Percentiles rank a stretch among this genome's conserved stretches.
phyloP scores from a whole-genome alignment of 1,140 invertebrate species.

The Drosophila aff. region DNA sequence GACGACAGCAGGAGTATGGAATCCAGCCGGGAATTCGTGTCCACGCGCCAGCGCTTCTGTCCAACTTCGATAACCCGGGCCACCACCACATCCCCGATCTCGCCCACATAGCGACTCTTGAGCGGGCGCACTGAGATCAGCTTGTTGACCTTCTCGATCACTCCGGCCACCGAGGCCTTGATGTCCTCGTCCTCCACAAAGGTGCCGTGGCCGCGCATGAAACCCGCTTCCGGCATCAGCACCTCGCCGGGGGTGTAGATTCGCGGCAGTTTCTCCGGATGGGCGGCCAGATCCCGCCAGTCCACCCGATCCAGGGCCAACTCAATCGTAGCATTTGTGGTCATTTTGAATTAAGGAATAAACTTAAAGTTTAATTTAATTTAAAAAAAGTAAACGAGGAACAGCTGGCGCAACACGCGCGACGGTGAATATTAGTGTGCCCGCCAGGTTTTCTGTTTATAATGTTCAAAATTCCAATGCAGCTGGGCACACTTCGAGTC shows the following conservation, averaged over 20 bases:
- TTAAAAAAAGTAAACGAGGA: slow-evolving; percentile 5
- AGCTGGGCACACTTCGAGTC: neutral
- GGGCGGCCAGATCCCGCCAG: slow-evolving; percentile 86
- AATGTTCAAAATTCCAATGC: neutral
- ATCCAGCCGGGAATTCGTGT: slow-evolving; percentile 96
- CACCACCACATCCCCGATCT: slow-evolving; percentile 98
- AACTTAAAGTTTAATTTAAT: neutral
- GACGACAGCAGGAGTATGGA: slow-evolving; percentile 95
- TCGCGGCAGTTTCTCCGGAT: slow-evolving; percentile 87
- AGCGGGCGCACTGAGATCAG: slow-evolving; percentile 95
- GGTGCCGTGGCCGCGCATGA: slow-evolving; percentile 98
- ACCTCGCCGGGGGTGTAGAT: slow-evolving; percentile 95
- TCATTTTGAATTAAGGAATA: slow-evolving; percentile 29
- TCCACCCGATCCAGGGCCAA: slow-evolving; percentile 87
- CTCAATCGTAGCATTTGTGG: slow-evolving; percentile 83
- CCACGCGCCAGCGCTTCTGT: slow-evolving; percentile 87
- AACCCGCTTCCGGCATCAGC: slow-evolving; percentile 92
- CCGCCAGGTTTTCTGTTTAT: neutral
- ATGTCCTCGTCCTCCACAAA: slow-evolving; percentile 93
- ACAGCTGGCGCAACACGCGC: slow-evolving; percentile 41
- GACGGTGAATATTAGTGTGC: neutral
- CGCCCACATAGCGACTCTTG: slow-evolving; percentile 95
- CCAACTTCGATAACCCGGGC: slow-evolving; percentile 93
- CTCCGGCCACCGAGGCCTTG: slow-evolving; percentile 96
- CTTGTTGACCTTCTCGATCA: slow-evolving; percentile 97